phyloP scores from a whole-genome alignment of 2,888 invertebrate genomes.

The Epirrhoe alternata region DNA sequence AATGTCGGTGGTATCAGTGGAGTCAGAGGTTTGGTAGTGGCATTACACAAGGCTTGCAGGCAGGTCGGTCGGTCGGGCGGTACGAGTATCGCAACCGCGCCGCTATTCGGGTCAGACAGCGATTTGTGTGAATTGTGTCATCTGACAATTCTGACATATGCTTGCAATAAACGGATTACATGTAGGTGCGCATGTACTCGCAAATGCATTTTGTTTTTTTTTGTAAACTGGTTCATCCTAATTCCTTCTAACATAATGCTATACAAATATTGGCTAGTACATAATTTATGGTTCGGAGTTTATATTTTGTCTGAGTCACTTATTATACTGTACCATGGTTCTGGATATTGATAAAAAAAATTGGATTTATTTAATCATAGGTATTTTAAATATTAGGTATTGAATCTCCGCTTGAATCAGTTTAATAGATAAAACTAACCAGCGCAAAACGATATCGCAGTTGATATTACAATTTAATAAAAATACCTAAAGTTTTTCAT shows the following conservation, averaged over 20 bases:
- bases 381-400: no score
- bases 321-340: background rate
- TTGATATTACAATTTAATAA: no score
- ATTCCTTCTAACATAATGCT: background rate
- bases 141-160: slow-evolving; percentile 64
- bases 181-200: slow-evolving; percentile 11
- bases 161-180: slow-evolving; percentile 53
- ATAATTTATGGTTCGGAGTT: no score
- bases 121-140: slow-evolving; percentile 84
- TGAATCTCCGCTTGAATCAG: background rate
- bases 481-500: background rate
- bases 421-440: background rate
- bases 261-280: no score
- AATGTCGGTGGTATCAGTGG: slow-evolving; percentile 40
- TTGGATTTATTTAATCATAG: background rate
- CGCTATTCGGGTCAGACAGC: slow-evolving; percentile 81
- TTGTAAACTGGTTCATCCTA: slow-evolving; percentile 5
- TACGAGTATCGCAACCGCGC: slow-evolving; percentile 75
- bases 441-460: background rate
- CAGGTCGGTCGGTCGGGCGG: slow-evolving; percentile 76
- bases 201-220: slow-evolving; percentile 15
- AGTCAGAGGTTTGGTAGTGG: slow-evolving; percentile 57
- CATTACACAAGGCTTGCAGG: slow-evolving; percentile 80
- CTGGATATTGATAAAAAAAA: no score
- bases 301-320: background rate